A percentile compares a stretch with the other conserved stretches of the same genome.
Conservation (phyloP, 2,888 invertebrate genomes). For the Hedychridium roseum region DNA sequence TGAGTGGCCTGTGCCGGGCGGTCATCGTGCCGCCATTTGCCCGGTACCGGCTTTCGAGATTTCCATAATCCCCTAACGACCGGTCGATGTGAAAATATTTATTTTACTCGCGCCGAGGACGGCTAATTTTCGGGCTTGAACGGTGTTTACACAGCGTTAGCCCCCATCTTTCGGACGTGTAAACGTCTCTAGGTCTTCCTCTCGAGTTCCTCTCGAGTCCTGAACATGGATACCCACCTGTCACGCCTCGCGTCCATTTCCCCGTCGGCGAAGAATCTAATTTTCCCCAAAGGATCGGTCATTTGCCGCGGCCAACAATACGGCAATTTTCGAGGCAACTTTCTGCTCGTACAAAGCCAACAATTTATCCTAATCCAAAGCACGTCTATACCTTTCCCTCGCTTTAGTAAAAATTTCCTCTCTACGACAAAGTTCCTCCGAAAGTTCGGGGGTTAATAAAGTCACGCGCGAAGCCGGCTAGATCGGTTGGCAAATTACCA, state of each 20-base stretch:
- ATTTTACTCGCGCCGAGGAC: conserved; percentile 41
- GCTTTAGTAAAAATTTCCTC: too few species aligned
- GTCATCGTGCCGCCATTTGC: conserved; percentile 11
- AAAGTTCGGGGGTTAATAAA: too few species aligned
- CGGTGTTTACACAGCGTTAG: conserved; percentile 44
- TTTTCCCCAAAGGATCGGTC: conserved; percentile 23
- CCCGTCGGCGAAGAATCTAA: conserved; percentile 11
- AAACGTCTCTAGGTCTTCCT: conserved; percentile 30
- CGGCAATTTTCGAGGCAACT: too few species aligned
- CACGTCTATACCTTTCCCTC: too few species aligned
- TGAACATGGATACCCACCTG: conserved; percentile 33
- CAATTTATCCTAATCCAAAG: too few species aligned
- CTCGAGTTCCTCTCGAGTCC: conserved; percentile 11
- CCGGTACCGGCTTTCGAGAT: conserved; percentile 9
- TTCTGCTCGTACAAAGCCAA: too few species aligned
- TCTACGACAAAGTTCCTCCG: too few species aligned
- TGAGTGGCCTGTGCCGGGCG: not conserved
- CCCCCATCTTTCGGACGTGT: conserved; percentile 30
- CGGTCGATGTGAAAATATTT: conserved; percentile 53
- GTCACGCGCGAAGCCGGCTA: not conserved
- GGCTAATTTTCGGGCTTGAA: conserved; percentile 48
- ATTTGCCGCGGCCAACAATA: too few species aligned
- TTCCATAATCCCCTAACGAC: conserved; percentile 46
- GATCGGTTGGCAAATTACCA: conserved; percentile 40
- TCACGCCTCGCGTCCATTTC: conserved; percentile 14